Evolutionary conservation across 2,888 invertebrate species (phyloP).

Genomic region (Caenorhabditis auriculariae): DNA sequence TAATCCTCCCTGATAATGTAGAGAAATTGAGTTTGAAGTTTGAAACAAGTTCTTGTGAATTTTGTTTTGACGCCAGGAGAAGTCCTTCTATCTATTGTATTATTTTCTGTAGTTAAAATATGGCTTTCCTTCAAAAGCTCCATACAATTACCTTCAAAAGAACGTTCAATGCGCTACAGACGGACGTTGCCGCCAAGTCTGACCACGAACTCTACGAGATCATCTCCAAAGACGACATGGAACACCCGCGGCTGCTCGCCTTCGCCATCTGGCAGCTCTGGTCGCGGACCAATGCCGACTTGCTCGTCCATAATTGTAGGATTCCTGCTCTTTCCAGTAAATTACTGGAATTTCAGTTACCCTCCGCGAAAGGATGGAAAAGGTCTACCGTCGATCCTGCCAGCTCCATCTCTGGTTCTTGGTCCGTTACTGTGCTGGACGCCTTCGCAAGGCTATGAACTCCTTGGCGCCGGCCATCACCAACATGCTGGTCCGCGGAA

Average conservation of each 20-base stretch:
- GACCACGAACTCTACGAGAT: slow-evolving; percentile 45
- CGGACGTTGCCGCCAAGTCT: slow-evolving; percentile 29
- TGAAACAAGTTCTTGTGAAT: too few species aligned
- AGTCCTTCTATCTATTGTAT: background rate
- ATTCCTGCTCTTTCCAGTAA: background rate
- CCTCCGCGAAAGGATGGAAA: slow-evolving; percentile 65
- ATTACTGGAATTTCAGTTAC: slow-evolving; percentile 51
- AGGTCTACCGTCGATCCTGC: slow-evolving; percentile 65
- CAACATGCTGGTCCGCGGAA: slow-evolving; percentile 92
- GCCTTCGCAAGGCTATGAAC: slow-evolving; percentile 90
- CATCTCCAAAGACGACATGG: slow-evolving; percentile 45
- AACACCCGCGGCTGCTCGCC: slow-evolving; percentile 46
- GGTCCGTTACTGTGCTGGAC: slow-evolving; percentile 89
- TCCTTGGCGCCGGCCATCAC: slow-evolving; percentile 98
- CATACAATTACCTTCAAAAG: too few species aligned
- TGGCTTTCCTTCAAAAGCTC: too few species aligned
- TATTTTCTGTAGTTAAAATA: too few species aligned
- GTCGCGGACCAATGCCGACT: slow-evolving; percentile 42
- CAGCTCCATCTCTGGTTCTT: slow-evolving; percentile 62
- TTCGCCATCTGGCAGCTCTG: slow-evolving; percentile 55
- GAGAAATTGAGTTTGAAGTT: too few species aligned
- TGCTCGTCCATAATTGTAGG: slow-evolving; percentile 48
- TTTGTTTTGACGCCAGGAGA: background rate
- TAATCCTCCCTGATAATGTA: too few species aligned
- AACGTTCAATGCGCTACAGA: too few species aligned